These are phyloP conservation scores for Drymodes brunneopygia DNA, from an alignment of 2,113 vertebrate species.

Conservation along the genomic window DNA sequence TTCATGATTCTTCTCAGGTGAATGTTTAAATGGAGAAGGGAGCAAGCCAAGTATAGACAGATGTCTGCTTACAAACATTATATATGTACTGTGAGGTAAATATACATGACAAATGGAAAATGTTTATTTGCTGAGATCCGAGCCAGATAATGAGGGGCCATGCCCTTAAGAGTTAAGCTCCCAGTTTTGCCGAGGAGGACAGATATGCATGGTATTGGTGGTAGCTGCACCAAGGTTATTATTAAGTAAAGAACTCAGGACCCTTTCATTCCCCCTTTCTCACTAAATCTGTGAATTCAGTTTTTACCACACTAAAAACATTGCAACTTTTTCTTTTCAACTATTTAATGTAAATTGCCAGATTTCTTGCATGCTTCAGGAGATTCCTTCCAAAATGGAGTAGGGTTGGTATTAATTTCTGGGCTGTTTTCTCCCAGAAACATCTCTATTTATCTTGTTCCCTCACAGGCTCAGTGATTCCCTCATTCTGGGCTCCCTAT, in stretches of 20 bases:
- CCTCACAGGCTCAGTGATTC: background rate
- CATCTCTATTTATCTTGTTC: background rate
- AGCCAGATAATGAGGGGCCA: background rate
- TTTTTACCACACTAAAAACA: background rate
- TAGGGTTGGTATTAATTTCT: background rate
- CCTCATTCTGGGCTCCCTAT: rapidly evolving
- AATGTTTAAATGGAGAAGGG: background rate
- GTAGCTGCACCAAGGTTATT: background rate
- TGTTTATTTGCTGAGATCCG: background rate
- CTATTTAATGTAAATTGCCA: background rate
- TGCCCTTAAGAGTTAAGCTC: background rate
- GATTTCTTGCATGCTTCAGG: background rate
- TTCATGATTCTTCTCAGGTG: background rate
- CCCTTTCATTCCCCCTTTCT: background rate
- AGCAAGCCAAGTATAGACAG: background rate
- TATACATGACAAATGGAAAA: background rate
- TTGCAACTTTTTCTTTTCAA: background rate
- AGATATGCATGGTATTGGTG: background rate
- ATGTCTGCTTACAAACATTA: background rate
- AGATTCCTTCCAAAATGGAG: background rate
- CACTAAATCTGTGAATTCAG: background rate
- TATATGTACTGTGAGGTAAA: background rate
- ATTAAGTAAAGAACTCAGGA: background rate
- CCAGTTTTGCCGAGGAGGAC: background rate
- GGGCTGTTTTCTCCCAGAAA: background rate